Conservation (phyloP, 2,797 vertebrate genomes). For the Nannoperca australis region DNA sequence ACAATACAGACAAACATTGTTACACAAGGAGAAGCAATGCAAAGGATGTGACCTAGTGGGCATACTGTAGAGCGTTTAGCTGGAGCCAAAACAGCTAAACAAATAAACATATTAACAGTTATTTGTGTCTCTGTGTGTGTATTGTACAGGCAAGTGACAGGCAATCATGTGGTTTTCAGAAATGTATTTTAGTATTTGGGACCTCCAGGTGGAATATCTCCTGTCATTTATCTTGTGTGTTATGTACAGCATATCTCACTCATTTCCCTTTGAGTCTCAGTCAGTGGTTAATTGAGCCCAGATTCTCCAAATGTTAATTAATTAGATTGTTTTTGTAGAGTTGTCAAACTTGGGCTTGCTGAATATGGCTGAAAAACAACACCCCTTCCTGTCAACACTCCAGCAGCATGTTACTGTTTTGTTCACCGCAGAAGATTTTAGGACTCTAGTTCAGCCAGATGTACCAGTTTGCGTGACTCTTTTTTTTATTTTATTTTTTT, state of each 20-base stretch:
- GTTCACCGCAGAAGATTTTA: neutral
- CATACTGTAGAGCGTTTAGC: neutral
- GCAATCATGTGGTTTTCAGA: neutral
- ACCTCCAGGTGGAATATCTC: neutral
- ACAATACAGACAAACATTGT: neutral
- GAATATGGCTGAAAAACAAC: conserved; percentile 21
- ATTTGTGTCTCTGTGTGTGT: neutral
- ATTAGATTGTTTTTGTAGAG: neutral
- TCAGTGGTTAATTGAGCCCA: neutral
- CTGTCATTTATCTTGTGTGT: neutral
- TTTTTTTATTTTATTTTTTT: neutral
- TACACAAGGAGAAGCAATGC: neutral
- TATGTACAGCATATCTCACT: neutral
- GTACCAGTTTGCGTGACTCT: conserved; percentile 32
- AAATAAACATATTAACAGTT: neutral
- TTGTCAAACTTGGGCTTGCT: conserved; percentile 1
- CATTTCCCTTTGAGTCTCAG: neutral
- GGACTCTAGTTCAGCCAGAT: conserved; percentile 46
- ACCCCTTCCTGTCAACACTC: conserved; percentile 23
- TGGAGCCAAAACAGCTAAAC: neutral
- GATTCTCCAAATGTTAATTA: neutral
- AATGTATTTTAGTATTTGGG: neutral
- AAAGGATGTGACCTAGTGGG: neutral
- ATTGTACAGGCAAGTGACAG: neutral
- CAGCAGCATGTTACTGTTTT: conserved; percentile 15